Evolutionary conservation across 1,140 invertebrate genomes (phyloP).

Genomic region (Mycetomoellerius zeteki): DNA sequence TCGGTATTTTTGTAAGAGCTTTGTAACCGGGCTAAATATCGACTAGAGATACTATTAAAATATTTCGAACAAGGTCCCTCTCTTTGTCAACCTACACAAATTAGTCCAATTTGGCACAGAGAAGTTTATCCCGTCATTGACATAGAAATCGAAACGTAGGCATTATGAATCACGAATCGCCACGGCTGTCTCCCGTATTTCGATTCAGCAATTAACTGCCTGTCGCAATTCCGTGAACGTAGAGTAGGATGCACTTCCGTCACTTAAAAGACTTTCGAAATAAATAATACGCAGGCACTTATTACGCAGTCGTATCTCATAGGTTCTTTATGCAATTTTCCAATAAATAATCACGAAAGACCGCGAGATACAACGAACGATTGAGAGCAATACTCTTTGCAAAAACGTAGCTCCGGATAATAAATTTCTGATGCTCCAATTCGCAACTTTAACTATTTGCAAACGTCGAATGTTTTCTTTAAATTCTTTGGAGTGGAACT

Average conservation of each 20-base stretch:
- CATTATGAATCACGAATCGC: constrained; percentile 60
- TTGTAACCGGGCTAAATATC: constrained; percentile 15
- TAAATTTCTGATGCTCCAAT: neutral
- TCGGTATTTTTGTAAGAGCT: neutral
- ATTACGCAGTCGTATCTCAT: constrained; percentile 15
- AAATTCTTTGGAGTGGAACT: no score
- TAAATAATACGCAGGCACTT: constrained; percentile 21
- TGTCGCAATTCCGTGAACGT: constrained; percentile 34
- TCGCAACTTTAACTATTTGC: neutral
- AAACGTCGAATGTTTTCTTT: neutral
- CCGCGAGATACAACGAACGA: neutral
- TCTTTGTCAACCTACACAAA: constrained; percentile 35
- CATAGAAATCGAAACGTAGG: constrained; percentile 58
- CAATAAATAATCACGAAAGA: neutral
- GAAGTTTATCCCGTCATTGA: constrained; percentile 59
- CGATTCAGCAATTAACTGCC: constrained; percentile 71
- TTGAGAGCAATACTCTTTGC: neutral
- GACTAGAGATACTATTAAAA: neutral
- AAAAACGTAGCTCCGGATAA: neutral
- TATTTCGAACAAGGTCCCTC: constrained; percentile 25
- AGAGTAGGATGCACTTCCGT: constrained; percentile 53
- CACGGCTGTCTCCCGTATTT: constrained; percentile 60
- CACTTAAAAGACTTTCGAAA: constrained; percentile 51
- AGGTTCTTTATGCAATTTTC: neutral
- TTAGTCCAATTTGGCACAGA: constrained; percentile 33